Evolutionary conservation across 2,113 vertebrate genomes (phyloP).

Genomic region (Leptobrachium leishanense): DNA sequence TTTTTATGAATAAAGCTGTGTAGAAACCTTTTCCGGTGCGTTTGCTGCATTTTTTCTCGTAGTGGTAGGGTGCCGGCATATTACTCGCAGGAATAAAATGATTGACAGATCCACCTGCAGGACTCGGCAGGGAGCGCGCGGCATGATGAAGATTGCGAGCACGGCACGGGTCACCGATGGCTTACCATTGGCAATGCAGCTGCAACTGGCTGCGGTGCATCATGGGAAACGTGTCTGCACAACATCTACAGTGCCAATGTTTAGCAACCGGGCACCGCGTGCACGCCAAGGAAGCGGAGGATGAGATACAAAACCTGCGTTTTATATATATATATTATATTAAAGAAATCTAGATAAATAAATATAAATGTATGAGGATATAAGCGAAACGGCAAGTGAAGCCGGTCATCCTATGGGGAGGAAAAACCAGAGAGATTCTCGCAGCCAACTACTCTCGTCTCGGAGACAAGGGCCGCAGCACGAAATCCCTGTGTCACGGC

Average conservation of each 20-base stretch:
- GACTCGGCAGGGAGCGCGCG: background rate
- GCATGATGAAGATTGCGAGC: background rate
- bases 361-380: background rate
- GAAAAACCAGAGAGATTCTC: background rate
- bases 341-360: no score
- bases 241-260: no score
- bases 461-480: background rate
- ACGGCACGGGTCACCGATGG: no score
- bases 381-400: background rate
- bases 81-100: background rate
- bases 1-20: no score
- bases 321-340: background rate
- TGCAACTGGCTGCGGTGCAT: no score
- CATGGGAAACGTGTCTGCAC: no score
- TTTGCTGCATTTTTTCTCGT: no score
- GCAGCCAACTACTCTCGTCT: background rate
- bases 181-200: no score
- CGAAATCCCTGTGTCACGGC: constrained; percentile 2
- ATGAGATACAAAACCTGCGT: background rate
- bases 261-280: background rate
- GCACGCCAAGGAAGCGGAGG: background rate
- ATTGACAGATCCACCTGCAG: background rate
- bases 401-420: background rate
- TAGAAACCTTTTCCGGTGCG: no score
- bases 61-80: background rate